Percentiles rank a stretch among this genome's conserved stretches.
Evolutionary conservation across 2,113 vertebrate genomes (phyloP).

Genomic region (Clarias macrocephalus): DNA sequence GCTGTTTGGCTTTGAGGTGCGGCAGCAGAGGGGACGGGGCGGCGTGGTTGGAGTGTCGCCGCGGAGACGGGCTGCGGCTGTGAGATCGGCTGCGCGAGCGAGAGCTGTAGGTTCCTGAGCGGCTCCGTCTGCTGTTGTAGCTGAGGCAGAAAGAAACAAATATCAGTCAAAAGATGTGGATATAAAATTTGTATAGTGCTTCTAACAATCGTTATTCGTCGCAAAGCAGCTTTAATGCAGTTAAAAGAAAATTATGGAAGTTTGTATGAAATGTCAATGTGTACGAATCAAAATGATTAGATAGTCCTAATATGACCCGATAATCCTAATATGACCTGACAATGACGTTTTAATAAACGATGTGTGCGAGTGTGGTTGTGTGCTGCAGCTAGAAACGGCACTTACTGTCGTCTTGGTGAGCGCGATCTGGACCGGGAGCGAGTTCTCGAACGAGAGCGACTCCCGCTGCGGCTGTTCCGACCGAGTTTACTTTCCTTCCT

Average conservation of each 20-base stretch:
- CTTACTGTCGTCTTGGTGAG: slow-evolving; percentile 90
- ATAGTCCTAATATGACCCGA: background rate
- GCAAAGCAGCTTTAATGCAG: too few species aligned
- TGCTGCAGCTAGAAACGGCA: slow-evolving; percentile 24
- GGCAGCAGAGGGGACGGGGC: slow-evolving; percentile 77
- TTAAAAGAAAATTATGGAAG: too few species aligned
- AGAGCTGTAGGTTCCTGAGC: slow-evolving; percentile 95
- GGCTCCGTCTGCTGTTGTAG: slow-evolving; percentile 93
- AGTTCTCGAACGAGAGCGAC: slow-evolving; percentile 84
- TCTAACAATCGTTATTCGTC: too few species aligned
- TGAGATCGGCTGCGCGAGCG: slow-evolving; percentile 90
- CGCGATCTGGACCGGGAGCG: slow-evolving; percentile 88
- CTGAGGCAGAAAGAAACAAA: slow-evolving; percentile 62
- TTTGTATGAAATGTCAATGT: too few species aligned
- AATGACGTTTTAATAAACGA: background rate
- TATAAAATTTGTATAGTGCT: too few species aligned
- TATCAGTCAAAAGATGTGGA: background rate
- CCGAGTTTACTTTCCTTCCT: slow-evolving; percentile 92
- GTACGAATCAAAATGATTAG: too few species aligned
- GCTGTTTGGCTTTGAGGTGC: slow-evolving; percentile 86
- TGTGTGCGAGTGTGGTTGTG: background rate
- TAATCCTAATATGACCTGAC: background rate
- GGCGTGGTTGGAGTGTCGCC: slow-evolving; percentile 83
- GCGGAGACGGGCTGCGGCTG: slow-evolving; percentile 90
- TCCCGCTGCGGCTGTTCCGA: slow-evolving; percentile 87